Conservation (phyloP, 2,797 vertebrate genomes). For the Bradypus variegatus region DNA sequence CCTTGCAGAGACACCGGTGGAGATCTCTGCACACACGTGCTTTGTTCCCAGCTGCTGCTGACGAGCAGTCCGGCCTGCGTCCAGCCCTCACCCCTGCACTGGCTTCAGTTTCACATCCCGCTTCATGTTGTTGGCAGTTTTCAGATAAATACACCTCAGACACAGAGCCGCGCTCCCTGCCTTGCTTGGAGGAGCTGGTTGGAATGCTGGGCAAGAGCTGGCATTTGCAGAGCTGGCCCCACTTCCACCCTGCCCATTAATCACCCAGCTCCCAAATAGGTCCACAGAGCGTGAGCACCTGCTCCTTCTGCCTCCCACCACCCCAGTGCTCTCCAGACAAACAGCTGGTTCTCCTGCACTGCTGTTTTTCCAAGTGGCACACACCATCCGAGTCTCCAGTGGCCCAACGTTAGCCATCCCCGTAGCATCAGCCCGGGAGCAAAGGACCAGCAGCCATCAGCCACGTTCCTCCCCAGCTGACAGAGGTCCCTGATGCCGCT, state of each 20-base stretch:
- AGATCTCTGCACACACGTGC: accelerated
- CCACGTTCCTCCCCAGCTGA: too few species aligned
- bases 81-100: background rate
- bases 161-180: background rate
- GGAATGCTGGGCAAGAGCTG: accelerated
- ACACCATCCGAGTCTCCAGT: accelerated
- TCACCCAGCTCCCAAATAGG: background rate
- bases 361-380: accelerated
- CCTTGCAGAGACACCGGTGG: accelerated
- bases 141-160: background rate
- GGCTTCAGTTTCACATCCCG: background rate
- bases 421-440: background rate
- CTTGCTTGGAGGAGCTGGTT: background rate
- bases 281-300: background rate
- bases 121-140: background rate
- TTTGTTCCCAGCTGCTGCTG: background rate
- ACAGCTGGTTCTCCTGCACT: too few species aligned
- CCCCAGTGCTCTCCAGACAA: background rate
- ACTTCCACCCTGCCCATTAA: accelerated
- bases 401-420: accelerated
- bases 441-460: too few species aligned
- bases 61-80: background rate
- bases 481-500: too few species aligned
- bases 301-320: accelerated
- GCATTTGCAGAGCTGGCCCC: too few species aligned